Evolutionary conservation across 2,113 vertebrate genomes (phyloP).

Genomic region (Rhinoptilus africanus): DNA sequence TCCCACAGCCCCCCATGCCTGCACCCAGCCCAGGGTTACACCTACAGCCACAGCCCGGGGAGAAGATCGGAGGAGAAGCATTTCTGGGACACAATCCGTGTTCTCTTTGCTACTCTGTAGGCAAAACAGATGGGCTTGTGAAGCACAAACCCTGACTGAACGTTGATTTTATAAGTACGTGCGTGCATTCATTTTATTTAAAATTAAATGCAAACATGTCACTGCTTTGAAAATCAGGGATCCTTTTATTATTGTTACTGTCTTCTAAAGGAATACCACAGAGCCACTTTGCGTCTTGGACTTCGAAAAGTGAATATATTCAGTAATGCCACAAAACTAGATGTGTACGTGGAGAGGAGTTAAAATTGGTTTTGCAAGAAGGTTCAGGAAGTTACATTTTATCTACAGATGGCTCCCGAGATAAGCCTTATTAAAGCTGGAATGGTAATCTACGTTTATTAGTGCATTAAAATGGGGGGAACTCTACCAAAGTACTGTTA

Average conservation of each 20-base stretch:
- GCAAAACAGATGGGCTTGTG: not conserved
- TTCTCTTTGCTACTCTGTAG: not conserved
- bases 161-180: not conserved
- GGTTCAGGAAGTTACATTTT: not conserved
- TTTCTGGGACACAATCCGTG: accelerated
- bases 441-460: not conserved
- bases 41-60: not conserved
- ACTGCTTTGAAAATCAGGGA: not conserved
- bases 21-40: not conserved
- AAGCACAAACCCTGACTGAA: not conserved
- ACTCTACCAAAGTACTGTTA: not conserved
- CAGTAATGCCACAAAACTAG: not conserved
- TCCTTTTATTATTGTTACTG: not conserved
- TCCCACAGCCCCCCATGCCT: not conserved
- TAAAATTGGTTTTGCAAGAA: not conserved
- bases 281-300: not conserved
- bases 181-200: not conserved
- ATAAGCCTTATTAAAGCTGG: not conserved
- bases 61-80: not conserved
- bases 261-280: not conserved
- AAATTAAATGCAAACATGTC: not conserved
- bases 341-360: not conserved
- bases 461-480: not conserved
- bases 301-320: not conserved
- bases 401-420: not conserved